Base-by-base conservation (phyloP, 2,888 invertebrate species). In the Dasypolia templi region DNA sequence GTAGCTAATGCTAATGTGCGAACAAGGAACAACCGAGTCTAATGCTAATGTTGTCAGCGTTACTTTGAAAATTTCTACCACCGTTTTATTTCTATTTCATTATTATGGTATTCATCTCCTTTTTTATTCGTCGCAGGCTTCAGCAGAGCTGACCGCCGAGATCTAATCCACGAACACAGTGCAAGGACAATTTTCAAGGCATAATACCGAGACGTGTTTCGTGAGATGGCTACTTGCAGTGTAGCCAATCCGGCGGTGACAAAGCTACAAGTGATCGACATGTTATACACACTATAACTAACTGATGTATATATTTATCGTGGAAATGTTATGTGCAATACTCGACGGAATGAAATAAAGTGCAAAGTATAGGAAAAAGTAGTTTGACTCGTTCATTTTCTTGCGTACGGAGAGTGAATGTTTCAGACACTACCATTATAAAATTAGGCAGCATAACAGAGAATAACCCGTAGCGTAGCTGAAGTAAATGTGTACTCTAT, bases 271-370 rank as follows among this genome's bases (percentile, higher is more conserved):
- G 89, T 89, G 87, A 86, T 78, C 78, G 64, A 71, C 68, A 70
- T 65, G 76, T 75, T 81, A 89, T 86, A 86, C 81, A 86, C 87
- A 89, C 86, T 84, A 87, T 89, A 88, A 89, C 85, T 88, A 87
- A 90, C 89, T 89, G 85, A 88, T 93, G 92, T 93, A 92, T 88
- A 93, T 92, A 93, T 88, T 81, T 89, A 91, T 86, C 89, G 89
- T 90, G 92, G 88, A 89, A 88, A 92, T 90, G 89, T 91, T 90
- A 89, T 88, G 94, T 94, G 94, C 94, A 94, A 94, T 93, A 94
- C 89, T 89, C 89, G 89, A 88, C 85, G 89, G 89, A 87, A 89
- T 87, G 83, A 84, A 88, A 90, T 81, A 87, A 90, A 91, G 90
- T 91, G 91, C 89, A 91, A 91, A 91, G 75, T 89, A 87, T 87